phyloP scores from a whole-genome alignment of 2,797 vertebrate species.

The Passerculus sandwichensis region DNA sequence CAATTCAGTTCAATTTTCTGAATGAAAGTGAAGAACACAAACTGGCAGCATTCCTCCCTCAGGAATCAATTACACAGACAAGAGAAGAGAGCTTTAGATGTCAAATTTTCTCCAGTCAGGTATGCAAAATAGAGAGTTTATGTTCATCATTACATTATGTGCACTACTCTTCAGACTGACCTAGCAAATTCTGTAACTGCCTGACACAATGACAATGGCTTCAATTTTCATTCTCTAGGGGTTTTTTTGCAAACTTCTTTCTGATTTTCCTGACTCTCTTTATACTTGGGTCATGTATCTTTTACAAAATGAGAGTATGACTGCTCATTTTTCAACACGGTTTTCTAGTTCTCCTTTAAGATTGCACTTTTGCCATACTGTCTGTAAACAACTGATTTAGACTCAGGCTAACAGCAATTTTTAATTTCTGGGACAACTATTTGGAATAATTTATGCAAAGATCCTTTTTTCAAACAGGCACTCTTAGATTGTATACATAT shows the following conservation, averaged over 20 bases:
- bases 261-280: background rate
- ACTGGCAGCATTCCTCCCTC: background rate
- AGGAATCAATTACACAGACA: background rate
- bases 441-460: background rate
- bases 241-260: background rate
- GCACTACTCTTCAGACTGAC: background rate
- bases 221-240: background rate
- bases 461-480: background rate
- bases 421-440: background rate
- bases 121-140: background rate
- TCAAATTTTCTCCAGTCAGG: background rate
- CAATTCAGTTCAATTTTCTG: background rate
- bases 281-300: background rate
- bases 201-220: background rate
- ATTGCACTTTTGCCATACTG: background rate
- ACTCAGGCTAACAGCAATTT: background rate
- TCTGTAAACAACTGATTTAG: background rate
- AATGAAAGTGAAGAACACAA: background rate
- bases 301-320: background rate
- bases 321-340: background rate
- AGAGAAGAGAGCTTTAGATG: background rate
- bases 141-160: background rate
- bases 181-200: background rate
- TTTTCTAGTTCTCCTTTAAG: background rate
- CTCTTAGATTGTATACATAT: background rate